These are phyloP conservation scores for Alouatta palliata DNA, from an alignment of 2,113 vertebrate genomes.

Conservation along the genomic window DNA sequence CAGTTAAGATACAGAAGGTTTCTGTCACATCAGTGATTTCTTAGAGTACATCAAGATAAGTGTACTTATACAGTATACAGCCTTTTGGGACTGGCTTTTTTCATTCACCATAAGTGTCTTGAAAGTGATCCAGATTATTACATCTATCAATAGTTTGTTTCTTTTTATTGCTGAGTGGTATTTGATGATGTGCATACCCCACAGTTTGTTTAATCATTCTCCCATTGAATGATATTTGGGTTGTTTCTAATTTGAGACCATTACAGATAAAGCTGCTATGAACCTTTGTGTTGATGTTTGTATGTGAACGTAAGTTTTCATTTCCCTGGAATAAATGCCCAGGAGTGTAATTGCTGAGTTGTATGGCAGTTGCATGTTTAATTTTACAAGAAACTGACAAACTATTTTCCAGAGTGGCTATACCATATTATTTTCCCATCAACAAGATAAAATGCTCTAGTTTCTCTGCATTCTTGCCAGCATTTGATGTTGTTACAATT, in stretches of 20 bases:
- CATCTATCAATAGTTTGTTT: not conserved
- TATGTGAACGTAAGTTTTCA: not conserved
- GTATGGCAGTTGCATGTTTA: not conserved
- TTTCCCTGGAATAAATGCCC: not conserved
- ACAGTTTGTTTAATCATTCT: not conserved
- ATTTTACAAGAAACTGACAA: not conserved
- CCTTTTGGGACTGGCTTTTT: not conserved
- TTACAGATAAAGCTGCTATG: not conserved
- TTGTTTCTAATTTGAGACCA: not conserved
- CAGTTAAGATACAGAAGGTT: not conserved
- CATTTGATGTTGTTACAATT: not conserved
- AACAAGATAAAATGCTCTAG: not conserved
- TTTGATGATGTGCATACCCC: not conserved
- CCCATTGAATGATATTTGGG: not conserved
- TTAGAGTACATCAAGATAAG: not conserved
- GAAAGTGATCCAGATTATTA: not conserved
- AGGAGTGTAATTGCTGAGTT: not conserved
- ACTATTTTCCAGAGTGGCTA: not conserved
- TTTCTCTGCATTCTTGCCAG: not conserved
- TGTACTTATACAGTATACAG: not conserved
- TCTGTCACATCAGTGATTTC: not conserved
- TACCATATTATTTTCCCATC: not conserved
- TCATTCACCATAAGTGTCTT: not conserved
- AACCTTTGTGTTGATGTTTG: not conserved
- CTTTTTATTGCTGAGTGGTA: not conserved